phyloP scores from a whole-genome alignment of 2,113 vertebrate genomes.

The Lucifuga dentata region DNA sequence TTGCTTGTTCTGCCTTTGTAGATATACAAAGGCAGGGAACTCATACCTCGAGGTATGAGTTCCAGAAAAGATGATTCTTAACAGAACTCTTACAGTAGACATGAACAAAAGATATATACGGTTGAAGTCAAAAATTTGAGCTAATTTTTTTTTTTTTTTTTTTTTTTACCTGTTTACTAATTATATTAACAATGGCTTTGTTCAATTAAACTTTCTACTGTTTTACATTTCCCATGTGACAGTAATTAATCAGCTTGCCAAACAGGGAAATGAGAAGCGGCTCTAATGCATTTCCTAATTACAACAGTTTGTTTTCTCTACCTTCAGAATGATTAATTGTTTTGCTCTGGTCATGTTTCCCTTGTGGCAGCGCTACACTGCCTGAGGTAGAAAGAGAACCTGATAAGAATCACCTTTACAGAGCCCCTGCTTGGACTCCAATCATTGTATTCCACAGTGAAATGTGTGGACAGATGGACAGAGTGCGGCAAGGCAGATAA shows the following conservation, averaged over 20 bases:
- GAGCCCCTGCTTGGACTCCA: constrained; percentile 42
- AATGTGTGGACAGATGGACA: constrained; percentile 67
- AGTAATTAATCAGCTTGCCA: constrained; percentile 83
- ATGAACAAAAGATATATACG: neutral
- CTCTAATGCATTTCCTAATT: constrained; percentile 78
- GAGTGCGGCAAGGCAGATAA: constrained; percentile 18
- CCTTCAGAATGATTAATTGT: constrained; percentile 83
- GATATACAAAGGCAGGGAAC: no score
- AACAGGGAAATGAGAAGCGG: constrained; percentile 55
- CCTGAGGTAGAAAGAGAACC: constrained; percentile 47
- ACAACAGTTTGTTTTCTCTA: constrained; percentile 73
- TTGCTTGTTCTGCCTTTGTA: no score
- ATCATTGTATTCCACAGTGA: constrained; percentile 35
- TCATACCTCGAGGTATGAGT: no score
- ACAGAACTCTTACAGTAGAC: neutral
- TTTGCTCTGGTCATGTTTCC: constrained; percentile 62
- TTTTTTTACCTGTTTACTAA: neutral
- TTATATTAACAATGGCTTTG: constrained; percentile 22
- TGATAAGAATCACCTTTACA: constrained; percentile 42
- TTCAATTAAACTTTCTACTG: constrained; percentile 39
- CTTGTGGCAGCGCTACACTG: constrained; percentile 50
- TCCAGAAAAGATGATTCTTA: no score
- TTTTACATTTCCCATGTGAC: constrained; percentile 56
- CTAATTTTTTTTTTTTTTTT: no score
- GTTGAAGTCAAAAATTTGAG: no score